Base-by-base conservation (phyloP, 2,888 invertebrate species). In the Nemapogon koenigi region DNA sequence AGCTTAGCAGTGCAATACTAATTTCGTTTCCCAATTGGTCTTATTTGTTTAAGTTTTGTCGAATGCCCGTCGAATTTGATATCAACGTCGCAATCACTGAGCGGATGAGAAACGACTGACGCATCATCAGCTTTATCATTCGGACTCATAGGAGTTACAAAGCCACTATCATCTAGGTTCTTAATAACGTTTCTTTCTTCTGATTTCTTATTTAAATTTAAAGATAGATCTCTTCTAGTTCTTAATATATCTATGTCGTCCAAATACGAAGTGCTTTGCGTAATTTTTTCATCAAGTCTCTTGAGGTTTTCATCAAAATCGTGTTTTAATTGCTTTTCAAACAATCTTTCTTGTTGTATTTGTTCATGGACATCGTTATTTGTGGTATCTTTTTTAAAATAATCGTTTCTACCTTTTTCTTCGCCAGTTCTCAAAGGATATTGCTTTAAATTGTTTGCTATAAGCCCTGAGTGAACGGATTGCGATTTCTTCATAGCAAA, bases 61-160 rank as follows among this genome's bases (percentile, higher is more conserved):
- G 89, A 89, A 11, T 75, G 76, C 4, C 90, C 91, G 49, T 89
- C 89, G 53, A 87, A 92, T 44, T 87, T 88, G 31, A 91, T 90
- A 53, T 87, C 88, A 0, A 91, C 89, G 54, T 90, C 91, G 41
- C 87, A 86, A 51, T 88, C 87, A 46, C 90, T 89, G 3, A 92
- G 54, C 0, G 92, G 92, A 67, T 91, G 91, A 35, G 83, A 82
- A 1, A 76, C 55, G 10, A 30, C 31, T 14, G 81, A 79, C 22
- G 61, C 62, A 10, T 79, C 80, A 3, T 68, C 64, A 42, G 59
- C 72, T 36, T 51, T 69, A 7, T 72, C 66, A 1, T 73, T 75
- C n/a, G 85, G 86, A 41, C 79, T 82, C 6, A 83, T 49, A 0
- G 88, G 87, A 0, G 87, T 87, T 0, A 83, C 84, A 6, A 87